Evolutionary conservation across 2,888 invertebrate species (phyloP).

Genomic region (Dryobota labecula): DNA sequence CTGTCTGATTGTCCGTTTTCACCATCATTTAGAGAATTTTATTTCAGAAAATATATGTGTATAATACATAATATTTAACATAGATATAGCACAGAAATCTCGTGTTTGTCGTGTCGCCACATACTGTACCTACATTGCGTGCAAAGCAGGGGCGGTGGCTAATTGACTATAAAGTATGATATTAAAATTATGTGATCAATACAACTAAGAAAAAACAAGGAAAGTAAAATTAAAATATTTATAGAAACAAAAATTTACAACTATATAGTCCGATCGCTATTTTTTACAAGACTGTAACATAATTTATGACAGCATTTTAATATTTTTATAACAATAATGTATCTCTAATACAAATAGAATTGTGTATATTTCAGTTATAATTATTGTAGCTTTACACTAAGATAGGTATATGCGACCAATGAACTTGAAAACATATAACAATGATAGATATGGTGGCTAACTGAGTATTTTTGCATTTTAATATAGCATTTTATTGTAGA

Average conservation of each 20-base stretch:
- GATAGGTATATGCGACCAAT: slow-evolving; percentile 39
- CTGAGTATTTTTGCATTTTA: slow-evolving; percentile 64
- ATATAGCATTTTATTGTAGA: slow-evolving; percentile 57
- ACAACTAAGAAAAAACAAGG: slow-evolving; percentile 7
- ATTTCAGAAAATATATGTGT: background rate
- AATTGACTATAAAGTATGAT: background rate
- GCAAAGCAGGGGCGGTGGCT: background rate
- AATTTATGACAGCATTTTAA: slow-evolving; percentile 5
- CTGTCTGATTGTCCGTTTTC: background rate
- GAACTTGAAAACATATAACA: slow-evolving; percentile 35
- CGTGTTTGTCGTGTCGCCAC: background rate
- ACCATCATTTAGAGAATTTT: background rate
- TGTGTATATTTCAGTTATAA: slow-evolving; percentile 19
- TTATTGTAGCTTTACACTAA: slow-evolving; percentile 27
- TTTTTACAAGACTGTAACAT: slow-evolving; percentile 17
- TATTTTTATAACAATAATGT: slow-evolving; percentile 9
- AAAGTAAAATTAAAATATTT: slow-evolving; percentile 18
- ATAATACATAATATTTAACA: background rate
- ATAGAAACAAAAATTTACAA: background rate
- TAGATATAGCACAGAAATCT: background rate
- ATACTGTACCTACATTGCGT: background rate
- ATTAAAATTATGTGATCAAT: slow-evolving; percentile 9
- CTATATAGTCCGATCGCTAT: background rate
- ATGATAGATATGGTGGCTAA: slow-evolving; percentile 36
- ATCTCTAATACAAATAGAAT: slow-evolving; percentile 3